Evolutionary conservation across 2,888 invertebrate species (phyloP), one percentile per base, ranked within the genome.

Genomic region (Neoaliturus tenellus): DNA sequence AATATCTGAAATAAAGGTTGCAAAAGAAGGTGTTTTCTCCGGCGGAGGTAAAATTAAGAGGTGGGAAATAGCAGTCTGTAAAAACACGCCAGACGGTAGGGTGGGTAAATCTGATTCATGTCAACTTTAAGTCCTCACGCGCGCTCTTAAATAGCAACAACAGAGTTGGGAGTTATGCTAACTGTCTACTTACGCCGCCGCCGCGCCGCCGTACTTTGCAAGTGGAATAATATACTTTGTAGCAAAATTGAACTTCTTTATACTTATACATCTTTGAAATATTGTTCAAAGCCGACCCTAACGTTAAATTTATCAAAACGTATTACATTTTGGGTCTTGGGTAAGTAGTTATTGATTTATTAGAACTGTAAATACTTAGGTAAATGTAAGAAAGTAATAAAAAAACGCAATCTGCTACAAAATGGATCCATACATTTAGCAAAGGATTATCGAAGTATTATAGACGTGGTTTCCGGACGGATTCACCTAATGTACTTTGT

Each of bases 41-140:
- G 12, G 62, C 14, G 62, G 62, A 62, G 51, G 51, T 51, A 51
- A 51, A 51, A 51, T 51, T 51, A 51, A 51, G 51, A 51, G 62
- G 62, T 62, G 62, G 62, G 62, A 62, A 62, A 62, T 62, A 5
- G 28, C 62, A 28, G 62, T 31, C 62, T 62, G 62, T 62, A 62
- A 62, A 62, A 62, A 62, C 62, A 62, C 6, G 25, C 14, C 62
- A 62, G 62, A 62, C 62, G 62, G 12, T 14, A 28, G 62, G 62
- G 28, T 25, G 62, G 62, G 62, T 28, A 62, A 62, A 62, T 62
- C 62, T 62, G 62, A 62, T 62, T 62, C 62, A 62, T 62, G 62
- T 62, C 62, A 62, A 62, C 62, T 62, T 62, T 62, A 62, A 62
- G 62, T 62, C 62, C 62, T 62, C 62, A 62, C 62, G 62, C 62